Base-by-base conservation (phyloP, 2,113 vertebrate species). In the Rhodinocichla rosea region DNA sequence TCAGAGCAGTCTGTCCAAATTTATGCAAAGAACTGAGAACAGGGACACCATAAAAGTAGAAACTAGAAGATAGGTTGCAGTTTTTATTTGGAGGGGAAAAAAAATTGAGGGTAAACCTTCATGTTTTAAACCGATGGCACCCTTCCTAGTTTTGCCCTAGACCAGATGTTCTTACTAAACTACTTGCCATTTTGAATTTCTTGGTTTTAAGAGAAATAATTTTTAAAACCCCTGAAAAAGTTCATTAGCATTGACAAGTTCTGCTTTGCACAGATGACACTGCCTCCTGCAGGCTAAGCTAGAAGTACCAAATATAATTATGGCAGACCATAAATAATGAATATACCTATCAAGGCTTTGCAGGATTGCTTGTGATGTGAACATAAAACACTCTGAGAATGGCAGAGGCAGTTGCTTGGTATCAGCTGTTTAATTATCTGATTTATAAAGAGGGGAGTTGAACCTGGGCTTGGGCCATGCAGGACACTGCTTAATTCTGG, bases 261-360 rank as follows among this genome's bases (percentile, higher is more conserved):
- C 59, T 94, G 63, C 50, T 70, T 91, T 88, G 63, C 27, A 67
- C 42, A 39, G 39, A 26, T 91, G 87, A 83, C 94, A 94, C 81
- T 95, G 93, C 82, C 90, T 95, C 93, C 87, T 97, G 82, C 78
- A 95, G 94, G 85, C 79, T 95, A 68, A 77, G 42, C 9, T 93
- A 15, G 65, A 87, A 92, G 55, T 79, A 77, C 39, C 64, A 47
- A 55, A 32, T 49, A 74, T 90, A 92, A 94, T 93, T 91, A 83
- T 83, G 67, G 50, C 70, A 94, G 70, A 75, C 64, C 56, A 92
- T 96, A 86, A 96, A 96, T 94, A 95, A 96, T 95, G 68, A 94
- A 95, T 95, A 67, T 47, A 86, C 71, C 75, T 90, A 81, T 90
- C 82, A 88, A 70, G 64, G 26, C 49, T 83, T 90, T 94, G 35